Evolutionary conservation across 2,888 invertebrate genomes (phyloP).

Genomic region (Dorcus hopei): DNA sequence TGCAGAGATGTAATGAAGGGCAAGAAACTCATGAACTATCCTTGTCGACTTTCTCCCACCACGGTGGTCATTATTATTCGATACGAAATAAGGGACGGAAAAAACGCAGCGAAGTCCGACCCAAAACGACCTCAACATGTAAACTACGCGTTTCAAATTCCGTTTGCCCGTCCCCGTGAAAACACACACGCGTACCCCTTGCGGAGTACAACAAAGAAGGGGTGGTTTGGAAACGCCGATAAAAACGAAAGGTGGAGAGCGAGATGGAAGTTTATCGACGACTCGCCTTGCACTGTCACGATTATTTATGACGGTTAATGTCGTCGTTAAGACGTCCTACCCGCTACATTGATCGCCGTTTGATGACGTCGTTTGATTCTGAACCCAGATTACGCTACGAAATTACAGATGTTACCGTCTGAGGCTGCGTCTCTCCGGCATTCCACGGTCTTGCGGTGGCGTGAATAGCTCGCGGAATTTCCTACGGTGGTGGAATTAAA

Average conservation of each 20-base stretch:
- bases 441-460: neutral
- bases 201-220: slow-evolving; percentile 5
- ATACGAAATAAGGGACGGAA: no score
- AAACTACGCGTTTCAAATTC: no score
- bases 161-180: neutral
- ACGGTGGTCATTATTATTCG: no score
- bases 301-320: slow-evolving; percentile 41
- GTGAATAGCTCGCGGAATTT: no score
- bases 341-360: slow-evolving; percentile 38
- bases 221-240: slow-evolving; percentile 10
- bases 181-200: neutral
- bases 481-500: no score
- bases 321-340: slow-evolving; percentile 39
- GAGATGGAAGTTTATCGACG: slow-evolving; percentile 30
- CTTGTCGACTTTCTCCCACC: no score
- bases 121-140: no score
- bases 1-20: no score
- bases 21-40: no score
- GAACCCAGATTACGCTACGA: slow-evolving; percentile 30
- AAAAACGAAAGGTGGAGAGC: slow-evolving; percentile 8
- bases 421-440: neutral
- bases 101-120: no score
- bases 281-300: slow-evolving; percentile 20
- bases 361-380: slow-evolving; percentile 40
- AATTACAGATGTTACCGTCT: slow-evolving; percentile 29